Conservation (phyloP, 2,888 invertebrate species). For the Tanytarsus gracilentus region DNA sequence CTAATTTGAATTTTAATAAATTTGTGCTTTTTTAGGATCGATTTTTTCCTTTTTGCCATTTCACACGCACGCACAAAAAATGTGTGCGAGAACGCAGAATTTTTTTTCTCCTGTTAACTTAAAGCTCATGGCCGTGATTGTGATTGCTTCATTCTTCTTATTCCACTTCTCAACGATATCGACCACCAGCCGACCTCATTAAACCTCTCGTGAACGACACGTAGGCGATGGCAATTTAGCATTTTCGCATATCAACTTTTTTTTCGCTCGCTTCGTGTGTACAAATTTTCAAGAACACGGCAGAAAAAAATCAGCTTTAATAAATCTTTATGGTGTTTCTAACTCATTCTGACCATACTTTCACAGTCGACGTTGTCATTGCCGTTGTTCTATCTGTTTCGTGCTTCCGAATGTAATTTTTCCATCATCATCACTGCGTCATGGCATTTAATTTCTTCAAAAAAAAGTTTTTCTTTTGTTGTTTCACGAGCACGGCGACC, state of each 20-base stretch:
- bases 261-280: neutral
- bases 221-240: neutral
- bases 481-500: no score
- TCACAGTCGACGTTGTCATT: neutral
- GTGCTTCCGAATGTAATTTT: neutral
- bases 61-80: neutral
- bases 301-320: neutral
- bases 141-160: conserved; percentile 4
- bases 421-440: conserved; percentile 1
- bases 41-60: no score
- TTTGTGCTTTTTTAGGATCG: no score
- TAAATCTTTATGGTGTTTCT: neutral
- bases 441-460: no score
- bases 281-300: neutral
- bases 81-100: neutral
- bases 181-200: no score
- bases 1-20: neutral
- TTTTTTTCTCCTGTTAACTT: neutral
- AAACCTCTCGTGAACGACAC: neutral
- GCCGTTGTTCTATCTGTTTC: no score
- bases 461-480: no score
- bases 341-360: neutral
- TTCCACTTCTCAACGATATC: no score
- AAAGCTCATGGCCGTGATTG: neutral
- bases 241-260: neutral